Evolutionary conservation across 2,888 invertebrate genomes (phyloP).

Genomic region (Melanchra persicariae): DNA sequence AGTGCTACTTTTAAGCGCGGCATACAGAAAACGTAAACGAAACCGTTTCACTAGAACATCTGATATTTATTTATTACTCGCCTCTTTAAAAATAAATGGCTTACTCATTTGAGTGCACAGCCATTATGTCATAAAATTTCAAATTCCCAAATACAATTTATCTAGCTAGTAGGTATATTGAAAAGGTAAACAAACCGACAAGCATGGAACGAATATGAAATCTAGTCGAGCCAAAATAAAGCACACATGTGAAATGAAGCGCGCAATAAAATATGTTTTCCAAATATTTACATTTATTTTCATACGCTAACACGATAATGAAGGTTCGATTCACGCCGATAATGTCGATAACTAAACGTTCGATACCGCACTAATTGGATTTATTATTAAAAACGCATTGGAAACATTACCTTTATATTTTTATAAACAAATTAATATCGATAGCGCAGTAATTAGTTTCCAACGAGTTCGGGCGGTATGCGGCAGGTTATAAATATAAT

Average conservation of each 20-base stretch:
- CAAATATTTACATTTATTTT: conserved; percentile 71
- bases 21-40: conserved; percentile 27
- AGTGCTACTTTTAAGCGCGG: conserved; percentile 11
- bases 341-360: conserved; percentile 68
- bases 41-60: conserved; percentile 44
- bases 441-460: conserved; percentile 66
- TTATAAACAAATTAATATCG: conserved; percentile 70
- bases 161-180: conserved; percentile 18
- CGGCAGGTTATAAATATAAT: conserved; percentile 11
- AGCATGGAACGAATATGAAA: conserved; percentile 10
- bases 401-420: conserved; percentile 71
- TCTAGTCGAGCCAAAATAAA: conserved; percentile 22
- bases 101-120: conserved; percentile 35
- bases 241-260: conserved; percentile 3
- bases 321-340: conserved; percentile 71
- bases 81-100: conserved; percentile 49
- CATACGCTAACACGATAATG: conserved; percentile 64
- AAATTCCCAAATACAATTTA: conserved; percentile 33
- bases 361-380: conserved; percentile 77
- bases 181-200: conserved; percentile 16
- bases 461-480: conserved; percentile 33
- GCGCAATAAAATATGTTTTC: conserved; percentile 59
- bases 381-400: conserved; percentile 79
- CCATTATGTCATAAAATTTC: conserved; percentile 48
- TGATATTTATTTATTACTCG: conserved; percentile 48